These are phyloP conservation scores for Dryocosmus kuriphilus DNA, from an alignment of 2,888 invertebrate species.

Conservation along the genomic window DNA sequence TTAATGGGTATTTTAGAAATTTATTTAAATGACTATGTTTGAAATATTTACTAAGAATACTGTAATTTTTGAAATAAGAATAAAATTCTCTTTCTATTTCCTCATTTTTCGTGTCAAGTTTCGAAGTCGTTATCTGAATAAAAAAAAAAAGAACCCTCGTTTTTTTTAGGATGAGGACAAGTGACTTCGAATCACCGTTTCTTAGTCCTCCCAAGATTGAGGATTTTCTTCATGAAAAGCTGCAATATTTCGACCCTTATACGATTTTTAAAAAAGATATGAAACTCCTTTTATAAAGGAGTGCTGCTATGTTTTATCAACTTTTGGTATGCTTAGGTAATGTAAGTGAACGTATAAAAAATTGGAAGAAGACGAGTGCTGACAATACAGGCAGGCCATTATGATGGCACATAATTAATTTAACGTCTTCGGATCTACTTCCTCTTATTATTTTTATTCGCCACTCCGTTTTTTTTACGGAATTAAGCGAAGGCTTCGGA, in stretches of 20 bases:
- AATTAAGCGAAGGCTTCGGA: not conserved
- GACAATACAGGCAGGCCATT: not conserved
- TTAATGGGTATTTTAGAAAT: too few species aligned
- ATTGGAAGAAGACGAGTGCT: not conserved
- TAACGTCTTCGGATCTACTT: not conserved
- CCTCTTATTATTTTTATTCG: not conserved
- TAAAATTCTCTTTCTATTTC: too few species aligned
- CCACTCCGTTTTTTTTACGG: not conserved
- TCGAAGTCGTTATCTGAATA: not conserved
- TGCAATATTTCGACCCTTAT: not conserved
- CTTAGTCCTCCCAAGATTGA: not conserved
- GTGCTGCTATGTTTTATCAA: not conserved
- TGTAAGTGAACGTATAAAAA: constrained; percentile 1
- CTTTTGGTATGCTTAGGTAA: constrained; percentile 2
- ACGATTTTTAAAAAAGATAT: constrained; percentile 17
- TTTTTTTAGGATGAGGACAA: not conserved
- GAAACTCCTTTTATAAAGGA: not conserved
- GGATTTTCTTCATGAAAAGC: not conserved
- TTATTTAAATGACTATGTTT: too few species aligned
- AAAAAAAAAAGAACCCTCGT: not conserved
- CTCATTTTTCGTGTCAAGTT: too few species aligned
- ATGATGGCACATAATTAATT: constrained; percentile 4
- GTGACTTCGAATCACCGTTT: not conserved
- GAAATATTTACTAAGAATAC: too few species aligned
- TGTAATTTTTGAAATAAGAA: too few species aligned